Evolutionary conservation across 2,797 vertebrate species (phyloP).

Genomic region (Anguilla obscura): DNA sequence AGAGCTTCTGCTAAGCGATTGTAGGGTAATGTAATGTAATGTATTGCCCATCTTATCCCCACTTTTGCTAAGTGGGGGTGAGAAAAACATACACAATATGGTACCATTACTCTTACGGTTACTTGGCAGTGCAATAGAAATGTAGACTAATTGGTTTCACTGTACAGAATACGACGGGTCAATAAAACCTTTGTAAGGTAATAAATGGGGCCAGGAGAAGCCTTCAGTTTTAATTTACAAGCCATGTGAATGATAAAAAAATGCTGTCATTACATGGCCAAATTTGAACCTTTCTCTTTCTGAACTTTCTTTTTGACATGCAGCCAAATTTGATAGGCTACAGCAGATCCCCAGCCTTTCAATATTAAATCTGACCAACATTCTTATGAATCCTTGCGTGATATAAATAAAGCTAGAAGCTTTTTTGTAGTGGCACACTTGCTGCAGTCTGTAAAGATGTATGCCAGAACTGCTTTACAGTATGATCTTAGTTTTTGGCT

Average conservation of each 20-base stretch:
- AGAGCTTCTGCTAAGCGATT: neutral
- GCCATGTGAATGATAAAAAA: neutral
- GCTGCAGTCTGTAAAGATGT: conserved; percentile 36
- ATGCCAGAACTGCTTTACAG: neutral
- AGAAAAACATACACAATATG: neutral
- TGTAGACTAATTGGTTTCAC: conserved; percentile 2
- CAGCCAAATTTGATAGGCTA: conserved; percentile 49
- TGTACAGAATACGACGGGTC: neutral
- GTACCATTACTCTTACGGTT: neutral
- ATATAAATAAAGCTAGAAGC: conserved; percentile 55
- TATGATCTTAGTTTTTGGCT: neutral
- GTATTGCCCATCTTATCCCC: neutral
- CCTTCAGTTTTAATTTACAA: neutral
- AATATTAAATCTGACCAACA: conserved; percentile 55
- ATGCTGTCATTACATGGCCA: neutral
- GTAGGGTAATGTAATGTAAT: neutral
- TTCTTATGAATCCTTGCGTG: conserved; percentile 56
- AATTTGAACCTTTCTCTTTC: neutral
- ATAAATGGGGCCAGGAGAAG: neutral
- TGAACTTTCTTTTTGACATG: conserved; percentile 38
- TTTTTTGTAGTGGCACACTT: conserved; percentile 45
- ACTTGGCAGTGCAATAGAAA: neutral
- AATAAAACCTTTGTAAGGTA: conserved; percentile 5
- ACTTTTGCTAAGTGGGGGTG: neutral
- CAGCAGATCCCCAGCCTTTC: conserved; percentile 41